Conservation (phyloP, 1,140 invertebrate genomes). For the Mycetomoellerius zeteki region DNA sequence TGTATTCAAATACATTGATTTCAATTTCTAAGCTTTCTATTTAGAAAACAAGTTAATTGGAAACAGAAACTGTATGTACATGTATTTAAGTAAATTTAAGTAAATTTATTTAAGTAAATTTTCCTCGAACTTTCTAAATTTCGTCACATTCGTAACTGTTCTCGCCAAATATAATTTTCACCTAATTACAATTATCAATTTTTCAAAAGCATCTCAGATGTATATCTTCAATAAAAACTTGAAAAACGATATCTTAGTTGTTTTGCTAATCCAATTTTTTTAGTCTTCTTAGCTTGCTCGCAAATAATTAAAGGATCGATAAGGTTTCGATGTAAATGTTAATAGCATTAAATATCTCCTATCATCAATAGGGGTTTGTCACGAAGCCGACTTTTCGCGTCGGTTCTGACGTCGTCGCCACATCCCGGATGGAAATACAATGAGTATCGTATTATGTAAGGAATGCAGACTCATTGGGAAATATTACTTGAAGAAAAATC, state of each 20-base stretch:
- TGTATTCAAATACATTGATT: not conserved
- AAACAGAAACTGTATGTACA: too few species aligned
- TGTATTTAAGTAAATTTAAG: too few species aligned
- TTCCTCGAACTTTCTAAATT: too few species aligned
- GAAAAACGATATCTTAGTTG: not conserved
- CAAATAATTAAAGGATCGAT: slow-evolving; percentile 5
- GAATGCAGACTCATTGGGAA: not conserved
- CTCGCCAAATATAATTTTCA: too few species aligned
- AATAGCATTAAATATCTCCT: not conserved
- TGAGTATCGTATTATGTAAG: not conserved
- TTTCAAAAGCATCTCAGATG: not conserved
- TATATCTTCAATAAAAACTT: not conserved
- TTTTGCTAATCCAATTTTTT: not conserved
- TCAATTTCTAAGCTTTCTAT: not conserved
- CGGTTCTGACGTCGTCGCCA: not conserved
- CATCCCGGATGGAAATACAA: not conserved
- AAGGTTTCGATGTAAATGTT: not conserved
- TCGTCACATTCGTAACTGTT: too few species aligned
- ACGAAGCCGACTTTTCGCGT: not conserved
- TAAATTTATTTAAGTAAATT: too few species aligned
- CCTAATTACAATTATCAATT: not conserved
- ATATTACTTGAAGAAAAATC: not conserved
- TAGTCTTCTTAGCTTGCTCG: not conserved
- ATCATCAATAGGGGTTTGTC: not conserved
- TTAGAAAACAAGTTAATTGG: too few species aligned